Evolutionary conservation across 1,140 invertebrate genomes (phyloP).

Genomic region (Aphaenogaster floridana): DNA sequence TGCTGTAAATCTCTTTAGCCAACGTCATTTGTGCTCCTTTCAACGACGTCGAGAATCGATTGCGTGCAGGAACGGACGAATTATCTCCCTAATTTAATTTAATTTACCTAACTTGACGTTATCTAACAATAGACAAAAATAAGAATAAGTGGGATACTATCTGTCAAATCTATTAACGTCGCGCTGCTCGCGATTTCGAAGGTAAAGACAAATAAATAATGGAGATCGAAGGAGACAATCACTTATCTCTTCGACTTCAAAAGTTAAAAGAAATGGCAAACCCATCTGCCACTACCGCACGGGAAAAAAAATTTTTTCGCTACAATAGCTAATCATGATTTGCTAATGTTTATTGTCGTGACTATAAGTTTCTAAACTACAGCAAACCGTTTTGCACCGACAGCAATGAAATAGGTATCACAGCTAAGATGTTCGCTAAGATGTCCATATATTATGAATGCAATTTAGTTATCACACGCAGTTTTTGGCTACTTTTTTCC

Average conservation of each 20-base stretch:
- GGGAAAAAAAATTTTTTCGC: no score
- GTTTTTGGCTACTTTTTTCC: no score
- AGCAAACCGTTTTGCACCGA: no score
- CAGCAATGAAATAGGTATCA: no score
- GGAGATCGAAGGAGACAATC: background rate
- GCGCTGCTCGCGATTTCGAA: background rate
- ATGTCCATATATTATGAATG: no score
- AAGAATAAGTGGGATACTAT: background rate
- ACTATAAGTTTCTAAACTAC: no score
- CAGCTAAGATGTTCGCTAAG: no score
- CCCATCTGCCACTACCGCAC: background rate
- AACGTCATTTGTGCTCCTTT: background rate
- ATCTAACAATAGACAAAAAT: background rate
- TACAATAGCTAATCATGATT: no score
- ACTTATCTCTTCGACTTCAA: background rate
- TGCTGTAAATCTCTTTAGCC: constrained; percentile 15
- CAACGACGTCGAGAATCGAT: background rate
- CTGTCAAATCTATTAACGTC: background rate
- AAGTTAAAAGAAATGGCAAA: background rate
- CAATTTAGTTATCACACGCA: no score
- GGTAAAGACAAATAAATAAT: background rate
- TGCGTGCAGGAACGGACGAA: background rate
- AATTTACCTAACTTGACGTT: background rate
- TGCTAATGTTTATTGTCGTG: no score
- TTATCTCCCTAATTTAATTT: constrained; percentile 25